Conservation (phyloP, 2,113 vertebrate genomes). For the Noturus placidus region DNA sequence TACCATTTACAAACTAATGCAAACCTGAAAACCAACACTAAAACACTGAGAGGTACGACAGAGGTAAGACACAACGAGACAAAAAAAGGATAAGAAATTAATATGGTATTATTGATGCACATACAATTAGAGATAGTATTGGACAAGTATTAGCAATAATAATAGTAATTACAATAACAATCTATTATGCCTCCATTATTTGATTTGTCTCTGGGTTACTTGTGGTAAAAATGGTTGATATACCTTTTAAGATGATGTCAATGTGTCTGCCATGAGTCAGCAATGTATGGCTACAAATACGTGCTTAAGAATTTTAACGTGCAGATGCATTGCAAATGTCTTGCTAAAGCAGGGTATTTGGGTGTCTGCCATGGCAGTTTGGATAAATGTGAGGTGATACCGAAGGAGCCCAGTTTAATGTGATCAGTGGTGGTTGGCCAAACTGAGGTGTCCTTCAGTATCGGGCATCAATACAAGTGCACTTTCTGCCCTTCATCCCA, state of each 20-base stretch:
- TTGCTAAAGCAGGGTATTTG: constrained; percentile 57
- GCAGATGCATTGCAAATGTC: constrained; percentile 43
- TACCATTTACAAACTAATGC: neutral
- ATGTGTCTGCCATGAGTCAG: constrained; percentile 18
- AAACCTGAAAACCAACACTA: neutral
- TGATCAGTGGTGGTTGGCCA: constrained; percentile 56
- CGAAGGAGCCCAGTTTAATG: constrained; percentile 56
- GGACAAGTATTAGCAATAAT: neutral
- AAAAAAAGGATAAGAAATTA: neutral
- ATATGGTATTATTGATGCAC: neutral
- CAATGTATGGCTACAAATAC: constrained; percentile 50
- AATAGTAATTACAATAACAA: neutral
- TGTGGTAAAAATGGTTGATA: neutral
- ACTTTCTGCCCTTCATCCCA: constrained; percentile 19
- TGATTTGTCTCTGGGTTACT: neutral
- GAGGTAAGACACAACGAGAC: neutral
- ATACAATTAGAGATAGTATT: neutral
- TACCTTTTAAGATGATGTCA: neutral
- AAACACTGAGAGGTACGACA: neutral
- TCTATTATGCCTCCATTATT: neutral
- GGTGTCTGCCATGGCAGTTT: constrained; percentile 52
- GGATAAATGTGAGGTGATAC: constrained; percentile 33
- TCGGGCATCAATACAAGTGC: constrained; percentile 53
- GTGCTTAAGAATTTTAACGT: constrained; percentile 61
- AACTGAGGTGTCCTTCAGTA: constrained; percentile 50